Conservation (phyloP, 2,797 vertebrate genomes). For the Rhinatrema bivittatum region DNA sequence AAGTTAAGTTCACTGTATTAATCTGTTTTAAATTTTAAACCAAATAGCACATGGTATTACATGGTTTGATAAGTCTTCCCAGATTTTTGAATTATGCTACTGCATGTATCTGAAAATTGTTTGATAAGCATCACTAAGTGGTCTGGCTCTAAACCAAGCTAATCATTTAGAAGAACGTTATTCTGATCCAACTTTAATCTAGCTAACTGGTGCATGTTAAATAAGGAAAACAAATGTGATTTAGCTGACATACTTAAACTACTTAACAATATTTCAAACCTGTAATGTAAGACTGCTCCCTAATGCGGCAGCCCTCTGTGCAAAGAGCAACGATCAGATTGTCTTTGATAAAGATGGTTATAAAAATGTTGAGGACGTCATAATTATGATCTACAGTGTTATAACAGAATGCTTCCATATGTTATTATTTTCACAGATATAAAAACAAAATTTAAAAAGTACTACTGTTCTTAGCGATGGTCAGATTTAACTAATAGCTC, state of each 20-base stretch:
- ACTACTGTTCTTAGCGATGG: slow-evolving; percentile 4
- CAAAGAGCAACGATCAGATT: slow-evolving; percentile 39
- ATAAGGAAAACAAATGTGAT: slow-evolving; percentile 47
- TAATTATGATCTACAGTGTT: slow-evolving; percentile 45
- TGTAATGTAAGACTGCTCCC: slow-evolving; percentile 44
- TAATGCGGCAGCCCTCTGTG: slow-evolving; percentile 38
- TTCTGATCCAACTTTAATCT: too few relatives aligned
- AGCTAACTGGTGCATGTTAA: slow-evolving; percentile 44
- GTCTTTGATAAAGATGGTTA: slow-evolving; percentile 46
- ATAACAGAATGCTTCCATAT: slow-evolving; percentile 37
- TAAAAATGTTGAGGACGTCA: slow-evolving; percentile 43
- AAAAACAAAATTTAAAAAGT: too few relatives aligned
- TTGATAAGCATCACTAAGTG: slow-evolving; percentile 41
- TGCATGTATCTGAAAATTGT: slow-evolving; percentile 31
- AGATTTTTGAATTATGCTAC: slow-evolving; percentile 40
- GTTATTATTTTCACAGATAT: slow-evolving; percentile 32
- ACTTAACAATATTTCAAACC: slow-evolving; percentile 49
- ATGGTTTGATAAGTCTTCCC: too few relatives aligned
- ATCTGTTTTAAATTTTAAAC: too few relatives aligned
- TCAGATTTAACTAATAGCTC: slow-evolving; percentile 23
- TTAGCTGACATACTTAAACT: slow-evolving; percentile 48
- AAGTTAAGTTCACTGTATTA: too few relatives aligned
- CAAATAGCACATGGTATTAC: too few relatives aligned
- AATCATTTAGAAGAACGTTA: too few relatives aligned
- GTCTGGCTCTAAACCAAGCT: too few relatives aligned